Evolutionary conservation across 2,113 vertebrate species (phyloP).

Genomic region (Petrocephalus microphthalmus): DNA sequence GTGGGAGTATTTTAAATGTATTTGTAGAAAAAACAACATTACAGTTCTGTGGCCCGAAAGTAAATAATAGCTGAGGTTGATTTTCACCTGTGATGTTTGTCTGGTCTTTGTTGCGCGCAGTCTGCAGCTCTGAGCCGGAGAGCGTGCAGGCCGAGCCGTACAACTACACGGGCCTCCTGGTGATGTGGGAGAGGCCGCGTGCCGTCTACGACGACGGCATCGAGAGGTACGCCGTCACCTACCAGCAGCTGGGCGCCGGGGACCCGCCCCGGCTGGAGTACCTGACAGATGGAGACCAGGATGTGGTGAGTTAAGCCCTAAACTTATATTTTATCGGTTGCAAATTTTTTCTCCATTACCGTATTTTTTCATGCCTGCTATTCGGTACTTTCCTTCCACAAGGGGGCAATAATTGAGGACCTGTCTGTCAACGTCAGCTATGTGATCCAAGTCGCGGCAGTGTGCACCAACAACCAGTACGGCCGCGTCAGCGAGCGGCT

Average conservation of each 20-base stretch:
- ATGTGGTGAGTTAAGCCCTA: conserved; percentile 73
- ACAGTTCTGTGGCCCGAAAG: neutral
- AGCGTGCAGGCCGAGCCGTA: conserved; percentile 75
- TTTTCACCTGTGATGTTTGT: neutral
- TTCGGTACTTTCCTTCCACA: conserved; percentile 37
- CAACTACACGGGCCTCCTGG: conserved; percentile 85
- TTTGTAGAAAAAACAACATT: neutral
- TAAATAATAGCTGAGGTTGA: neutral
- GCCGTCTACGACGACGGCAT: conserved; percentile 84
- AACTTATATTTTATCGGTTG: neutral
- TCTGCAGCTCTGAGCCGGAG: conserved; percentile 95
- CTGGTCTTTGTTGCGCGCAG: conserved; percentile 45
- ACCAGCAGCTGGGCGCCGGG: conserved; percentile 61
- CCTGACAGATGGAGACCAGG: conserved; percentile 96
- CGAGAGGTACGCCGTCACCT: conserved; percentile 84
- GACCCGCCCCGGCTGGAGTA: conserved; percentile 67
- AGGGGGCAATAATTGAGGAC: conserved; percentile 90
- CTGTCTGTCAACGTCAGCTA: conserved; percentile 85
- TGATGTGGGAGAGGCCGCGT: conserved; percentile 89
- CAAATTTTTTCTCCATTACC: neutral
- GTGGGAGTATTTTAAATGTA: neutral
- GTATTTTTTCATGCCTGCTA: neutral
- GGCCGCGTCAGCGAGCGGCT: conserved; percentile 80
- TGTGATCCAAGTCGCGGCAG: conserved; percentile 82
- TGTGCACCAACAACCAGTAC: conserved; percentile 82